These are phyloP conservation scores for Schmidtea mediterranea DNA, from an alignment of 1,140 invertebrate genomes.

Conservation along the genomic window DNA sequence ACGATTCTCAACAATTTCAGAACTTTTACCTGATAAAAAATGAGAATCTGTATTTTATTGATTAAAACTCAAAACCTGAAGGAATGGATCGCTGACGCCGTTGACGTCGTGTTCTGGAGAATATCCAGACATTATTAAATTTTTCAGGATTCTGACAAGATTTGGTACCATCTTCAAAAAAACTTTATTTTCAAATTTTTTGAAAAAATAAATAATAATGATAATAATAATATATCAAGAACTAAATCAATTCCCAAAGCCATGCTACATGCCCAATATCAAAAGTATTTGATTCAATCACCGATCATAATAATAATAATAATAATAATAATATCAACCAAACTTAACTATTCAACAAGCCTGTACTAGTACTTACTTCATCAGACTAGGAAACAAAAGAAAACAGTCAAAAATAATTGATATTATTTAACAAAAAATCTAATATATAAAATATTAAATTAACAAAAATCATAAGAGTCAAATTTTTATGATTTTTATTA, in stretches of 20 bases:
- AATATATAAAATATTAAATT: no score
- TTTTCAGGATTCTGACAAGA: slow-evolving; percentile 84
- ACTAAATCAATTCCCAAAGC: neutral
- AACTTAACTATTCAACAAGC: neutral
- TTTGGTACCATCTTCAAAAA: slow-evolving; percentile 78
- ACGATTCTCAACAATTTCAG: slow-evolving; percentile 66
- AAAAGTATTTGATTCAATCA: neutral
- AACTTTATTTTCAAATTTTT: no score
- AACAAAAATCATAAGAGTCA: no score
- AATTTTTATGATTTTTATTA: no score
- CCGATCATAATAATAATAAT: no score
- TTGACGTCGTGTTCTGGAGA: slow-evolving; percentile 99
- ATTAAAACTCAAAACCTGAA: slow-evolving; percentile 40
- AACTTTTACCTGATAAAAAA: slow-evolving; percentile 56
- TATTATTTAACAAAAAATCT: no score
- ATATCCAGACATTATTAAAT: slow-evolving; percentile 84
- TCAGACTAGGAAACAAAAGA: no score
- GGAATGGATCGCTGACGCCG: slow-evolving; percentile 89
- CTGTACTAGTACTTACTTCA: neutral
- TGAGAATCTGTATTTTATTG: neutral
- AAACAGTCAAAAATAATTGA: no score
- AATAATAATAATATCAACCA: neutral
- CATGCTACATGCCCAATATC: neutral
- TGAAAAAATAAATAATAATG: no score
- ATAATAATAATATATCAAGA: no score